phyloP scores from a whole-genome alignment of 2,113 vertebrate species.

The Felis catus region DNA sequence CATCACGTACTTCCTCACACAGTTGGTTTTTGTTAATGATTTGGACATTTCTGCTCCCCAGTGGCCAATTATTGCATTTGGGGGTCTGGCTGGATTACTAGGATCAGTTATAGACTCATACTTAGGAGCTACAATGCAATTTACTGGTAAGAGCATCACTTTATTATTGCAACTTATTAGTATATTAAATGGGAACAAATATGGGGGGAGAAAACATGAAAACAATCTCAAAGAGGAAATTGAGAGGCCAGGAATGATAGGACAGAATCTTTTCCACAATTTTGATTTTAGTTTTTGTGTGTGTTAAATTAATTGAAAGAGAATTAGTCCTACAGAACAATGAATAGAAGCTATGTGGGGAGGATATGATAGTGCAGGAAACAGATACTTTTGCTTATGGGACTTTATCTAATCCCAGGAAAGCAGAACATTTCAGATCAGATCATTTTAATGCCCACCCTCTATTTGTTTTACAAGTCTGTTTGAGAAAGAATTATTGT shows the following conservation, averaged over 20 bases:
- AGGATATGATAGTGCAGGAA: neutral
- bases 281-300: neutral
- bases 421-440: neutral
- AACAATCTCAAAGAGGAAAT: neutral
- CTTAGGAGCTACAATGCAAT: conserved; percentile 96
- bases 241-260: neutral
- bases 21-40: conserved; percentile 89
- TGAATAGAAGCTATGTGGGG: neutral
- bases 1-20: conserved; percentile 89
- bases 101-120: conserved; percentile 97
- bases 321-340: neutral
- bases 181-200: conserved; percentile 21
- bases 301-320: conserved; percentile 6
- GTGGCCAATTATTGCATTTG: conserved; percentile 94
- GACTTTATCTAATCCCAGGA: neutral
- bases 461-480: neutral
- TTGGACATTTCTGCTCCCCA: conserved; percentile 92
- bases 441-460: neutral
- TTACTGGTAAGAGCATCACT: conserved; percentile 88
- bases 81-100: conserved; percentile 90
- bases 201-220: neutral
- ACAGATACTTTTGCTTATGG: neutral
- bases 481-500: neutral
- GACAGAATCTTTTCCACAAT: neutral
- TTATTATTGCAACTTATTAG: neutral